phyloP scores from a whole-genome alignment of 2,888 invertebrate species.

The Ophion ventricosus region DNA sequence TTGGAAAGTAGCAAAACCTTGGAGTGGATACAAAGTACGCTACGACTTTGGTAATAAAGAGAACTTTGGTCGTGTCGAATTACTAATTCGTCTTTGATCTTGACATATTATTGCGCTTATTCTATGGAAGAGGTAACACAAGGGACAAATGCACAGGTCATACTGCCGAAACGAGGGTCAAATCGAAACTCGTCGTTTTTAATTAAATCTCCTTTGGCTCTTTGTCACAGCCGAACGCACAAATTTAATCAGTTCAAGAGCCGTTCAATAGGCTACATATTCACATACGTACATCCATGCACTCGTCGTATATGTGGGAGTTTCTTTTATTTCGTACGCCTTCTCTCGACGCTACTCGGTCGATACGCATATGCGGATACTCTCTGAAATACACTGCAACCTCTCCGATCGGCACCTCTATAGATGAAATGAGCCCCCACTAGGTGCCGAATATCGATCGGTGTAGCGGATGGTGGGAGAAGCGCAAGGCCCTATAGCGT shows the following conservation, averaged over 20 bases:
- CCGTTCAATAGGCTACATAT: conserved; percentile 23
- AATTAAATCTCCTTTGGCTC: conserved; percentile 35
- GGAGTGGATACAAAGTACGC: not conserved
- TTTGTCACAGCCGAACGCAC: conserved; percentile 38
- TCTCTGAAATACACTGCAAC: not conserved
- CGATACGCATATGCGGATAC: not conserved
- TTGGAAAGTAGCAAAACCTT: not conserved
- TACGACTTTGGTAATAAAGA: not conserved
- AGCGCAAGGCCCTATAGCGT: no score
- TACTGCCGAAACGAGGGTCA: conserved; percentile 10
- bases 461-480: no score
- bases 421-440: no score
- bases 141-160: not conserved
- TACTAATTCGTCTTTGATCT: not conserved
- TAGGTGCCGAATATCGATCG: no score
- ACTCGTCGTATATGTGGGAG: not conserved
- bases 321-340: conserved; percentile 25
- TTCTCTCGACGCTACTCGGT: conserved; percentile 3
- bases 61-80: no score
- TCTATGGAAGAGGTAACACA: not conserved
- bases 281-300: not conserved
- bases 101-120: not conserved
- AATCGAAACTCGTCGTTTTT: conserved; percentile 40
- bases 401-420: no score
- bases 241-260: conserved; percentile 56